A percentile compares a stretch with the other conserved stretches of the same genome.
These are phyloP conservation scores for Tillus elongatus DNA, from an alignment of 2,888 invertebrate genomes.

Conservation along the genomic window DNA sequence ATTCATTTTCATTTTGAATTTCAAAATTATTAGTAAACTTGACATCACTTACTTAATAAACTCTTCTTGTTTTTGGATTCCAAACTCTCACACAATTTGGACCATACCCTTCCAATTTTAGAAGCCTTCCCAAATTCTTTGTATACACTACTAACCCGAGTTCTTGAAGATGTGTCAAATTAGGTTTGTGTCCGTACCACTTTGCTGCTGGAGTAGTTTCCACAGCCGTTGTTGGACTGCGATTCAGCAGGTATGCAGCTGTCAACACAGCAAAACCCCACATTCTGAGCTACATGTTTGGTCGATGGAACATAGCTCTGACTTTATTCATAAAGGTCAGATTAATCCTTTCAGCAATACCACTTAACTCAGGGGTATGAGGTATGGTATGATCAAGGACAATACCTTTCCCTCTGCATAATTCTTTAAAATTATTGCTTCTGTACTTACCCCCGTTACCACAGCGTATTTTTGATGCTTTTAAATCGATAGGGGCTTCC, in stretches of 20 bases:
- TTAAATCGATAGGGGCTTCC: not conserved
- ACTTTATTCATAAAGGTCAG: conserved; percentile 5
- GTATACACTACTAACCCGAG: not conserved
- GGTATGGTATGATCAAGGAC: not conserved
- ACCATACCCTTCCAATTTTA: too few species aligned
- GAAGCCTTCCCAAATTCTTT: too few species aligned
- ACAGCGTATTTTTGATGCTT: not conserved
- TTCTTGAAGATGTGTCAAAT: not conserved
- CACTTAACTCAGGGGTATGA: not conserved
- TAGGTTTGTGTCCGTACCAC: not conserved
- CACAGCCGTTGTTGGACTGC: not conserved
- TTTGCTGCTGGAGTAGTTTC: not conserved
- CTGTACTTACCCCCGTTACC: not conserved
- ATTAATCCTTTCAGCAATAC: not conserved
- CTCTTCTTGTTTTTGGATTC: not conserved
- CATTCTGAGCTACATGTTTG: not conserved
- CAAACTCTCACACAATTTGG: too few species aligned
- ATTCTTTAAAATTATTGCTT: not conserved
- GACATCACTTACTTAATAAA: not conserved
- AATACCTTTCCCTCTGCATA: not conserved
- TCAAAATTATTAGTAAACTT: not conserved
- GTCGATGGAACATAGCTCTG: not conserved
- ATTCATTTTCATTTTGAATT: too few species aligned
- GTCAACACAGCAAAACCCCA: too few species aligned
- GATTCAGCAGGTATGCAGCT: not conserved